Base-by-base conservation (phyloP, 2,888 invertebrate genomes). In the Drosophila austrosaltans region DNA sequence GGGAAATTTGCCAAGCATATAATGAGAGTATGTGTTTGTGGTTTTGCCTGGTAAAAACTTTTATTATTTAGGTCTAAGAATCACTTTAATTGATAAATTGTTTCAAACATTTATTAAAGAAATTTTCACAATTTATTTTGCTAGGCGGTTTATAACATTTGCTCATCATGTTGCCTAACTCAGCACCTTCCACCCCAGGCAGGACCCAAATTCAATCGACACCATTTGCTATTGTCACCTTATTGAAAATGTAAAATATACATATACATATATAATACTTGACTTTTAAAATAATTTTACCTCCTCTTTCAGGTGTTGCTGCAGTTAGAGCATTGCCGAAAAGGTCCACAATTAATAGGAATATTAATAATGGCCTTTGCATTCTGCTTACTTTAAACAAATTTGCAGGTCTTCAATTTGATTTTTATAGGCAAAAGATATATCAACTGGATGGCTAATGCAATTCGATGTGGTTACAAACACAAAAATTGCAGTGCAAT, bases 1-100 rank as follows among this genome's bases (percentile, higher is more conserved):
- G 53, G 36, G 36, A 40, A 28, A 73, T 74, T 72, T 68, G 59
- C 58, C 67, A 58, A 74, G 72, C 58, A 32, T 57, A n/a, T 48
- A 30, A 39, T 73, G 73, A 53, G 74, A 73, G 73, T 25, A 39
- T 16, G 16, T 20, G 61, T 61, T 16, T 48, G 48, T 8, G 30
- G 32, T 22, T 36, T 36, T 2, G 7, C 1, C 36, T 10, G 7
- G 36, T 7, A 8, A 39, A 61, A 73, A 72, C 53, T 73, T 72
- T 72, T 62, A 32, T n/a, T 28, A 22, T 40, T 58, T 53, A 22
- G 22, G 20, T 5, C 20, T 39, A 6, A 12, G 56, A 20, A 57
- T 36, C 20, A 36, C 36, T 57, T 39, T 57, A 57, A 57, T 57
- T 57, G 10, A 57, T 39, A 39, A 53, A 57, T 22, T 20, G 20